Evolutionary conservation across 2,888 invertebrate species (phyloP), one percentile per base, ranked within the genome.

Genomic region (Cryptus viduatorius): DNA sequence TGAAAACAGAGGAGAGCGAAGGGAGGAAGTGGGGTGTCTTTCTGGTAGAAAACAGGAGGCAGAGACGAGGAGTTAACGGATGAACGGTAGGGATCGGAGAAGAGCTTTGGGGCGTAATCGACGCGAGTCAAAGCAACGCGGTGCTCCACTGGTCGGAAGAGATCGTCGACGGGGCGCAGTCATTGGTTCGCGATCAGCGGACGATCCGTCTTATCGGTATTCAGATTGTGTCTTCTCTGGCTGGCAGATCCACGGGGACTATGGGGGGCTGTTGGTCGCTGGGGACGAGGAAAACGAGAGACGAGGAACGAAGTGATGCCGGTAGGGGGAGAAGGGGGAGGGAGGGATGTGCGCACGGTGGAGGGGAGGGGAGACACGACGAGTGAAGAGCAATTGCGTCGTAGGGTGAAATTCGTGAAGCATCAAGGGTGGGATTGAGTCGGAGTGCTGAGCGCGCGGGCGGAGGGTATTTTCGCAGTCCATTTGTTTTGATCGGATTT

Each of bases 401-500:
- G 71, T 31, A 79, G 53, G 79, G 59, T 44, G 61, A 81, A 24
- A 56, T 56, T 56, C 19, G 61, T 19, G 64, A 64, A 59, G 44
- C 72, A 31, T 29, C 80, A 68, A 77, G 81, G 77, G 84, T 84
- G 50, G 42, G 14, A n/a, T 29, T 19, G 69, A 48, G 69, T 48
- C 68, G 64, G 56, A 16, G 48, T 12, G 5, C 46, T 2, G 56
- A 5, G 46, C 10, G 42, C 29, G 72, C 64, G 50, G 56, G 71
- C 78, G 79, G 75, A 79, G 86, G 89, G 88, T 89, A 90, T 90
- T 91, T 91, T 92, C 91, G 90, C 91, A 91, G 92, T 92, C 92
- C 92, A 93, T 93, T 93, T 93, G 92, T 93, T 93, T 92, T 92
- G 92, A 93, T 93, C 93, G 92, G 93, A 93, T 92, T 92, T 89